A percentile compares a stretch with the other conserved stretches of the same genome.
Evolutionary conservation across 37 sponge, comb jelly and placozoan genomes (phyloP).

Genomic region (Dysidea cf. avara): DNA sequence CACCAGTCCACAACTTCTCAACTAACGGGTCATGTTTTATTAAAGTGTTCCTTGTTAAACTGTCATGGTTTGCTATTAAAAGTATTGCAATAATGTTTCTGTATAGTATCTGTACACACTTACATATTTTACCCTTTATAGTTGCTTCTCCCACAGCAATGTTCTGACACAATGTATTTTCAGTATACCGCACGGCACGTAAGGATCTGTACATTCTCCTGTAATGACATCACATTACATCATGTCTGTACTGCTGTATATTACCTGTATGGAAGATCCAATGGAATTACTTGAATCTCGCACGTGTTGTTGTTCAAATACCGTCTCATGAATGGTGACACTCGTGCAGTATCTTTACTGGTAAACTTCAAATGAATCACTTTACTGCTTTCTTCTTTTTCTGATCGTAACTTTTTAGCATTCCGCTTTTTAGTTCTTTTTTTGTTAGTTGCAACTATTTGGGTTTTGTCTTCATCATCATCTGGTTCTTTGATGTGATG

Average conservation of each 20-base stretch:
- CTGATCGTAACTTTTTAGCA: no score
- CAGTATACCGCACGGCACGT: background rate
- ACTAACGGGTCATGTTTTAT: slow-evolving; percentile 5
- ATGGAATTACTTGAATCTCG: slow-evolving; percentile 53
- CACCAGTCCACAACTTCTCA: slow-evolving; percentile 9
- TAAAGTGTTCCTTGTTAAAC: no score
- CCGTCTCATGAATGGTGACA: slow-evolving; percentile 23
- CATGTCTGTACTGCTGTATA: slow-evolving; percentile 1
- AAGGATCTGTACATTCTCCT: background rate
- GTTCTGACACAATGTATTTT: background rate
- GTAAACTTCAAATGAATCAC: background rate
- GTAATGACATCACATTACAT: background rate
- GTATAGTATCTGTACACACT: no score
- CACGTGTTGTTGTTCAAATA: slow-evolving; percentile 7
- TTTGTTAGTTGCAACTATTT: no score
- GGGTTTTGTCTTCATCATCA: background rate
- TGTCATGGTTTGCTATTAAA: no score
- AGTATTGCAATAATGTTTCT: no score
- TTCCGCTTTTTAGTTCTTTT: no score
- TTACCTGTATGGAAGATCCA: slow-evolving; percentile 44
- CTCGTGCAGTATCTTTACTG: background rate
- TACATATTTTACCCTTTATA: no score
- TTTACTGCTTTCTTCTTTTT: background rate
- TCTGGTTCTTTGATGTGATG: background rate
- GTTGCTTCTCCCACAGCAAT: slow-evolving; percentile 17